Conservation (phyloP, 2,888 invertebrate genomes). For the Eueremaeus valkanovi region DNA sequence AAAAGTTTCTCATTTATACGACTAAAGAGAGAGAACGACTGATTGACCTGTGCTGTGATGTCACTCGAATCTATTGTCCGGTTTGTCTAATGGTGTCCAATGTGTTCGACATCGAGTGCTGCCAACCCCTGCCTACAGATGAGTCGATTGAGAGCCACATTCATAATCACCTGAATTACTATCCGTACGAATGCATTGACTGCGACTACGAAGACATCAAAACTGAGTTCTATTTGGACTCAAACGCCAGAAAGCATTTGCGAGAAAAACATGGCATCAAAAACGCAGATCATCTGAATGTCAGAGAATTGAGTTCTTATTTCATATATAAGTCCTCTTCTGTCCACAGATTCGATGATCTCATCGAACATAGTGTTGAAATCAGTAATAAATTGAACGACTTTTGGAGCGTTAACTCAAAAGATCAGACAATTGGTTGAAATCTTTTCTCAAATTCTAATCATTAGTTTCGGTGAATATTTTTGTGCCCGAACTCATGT, state of each 20-base stretch:
- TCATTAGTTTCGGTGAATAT: no score
- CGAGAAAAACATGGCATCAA: neutral
- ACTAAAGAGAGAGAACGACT: neutral
- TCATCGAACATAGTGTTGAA: neutral
- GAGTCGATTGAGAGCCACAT: slow-evolving; percentile 4
- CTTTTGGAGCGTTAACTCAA: neutral
- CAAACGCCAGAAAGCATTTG: neutral
- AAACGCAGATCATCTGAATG: neutral
- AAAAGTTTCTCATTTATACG: neutral
- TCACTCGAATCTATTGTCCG: neutral
- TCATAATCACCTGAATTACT: slow-evolving; percentile 1
- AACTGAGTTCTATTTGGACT: slow-evolving; percentile 14
- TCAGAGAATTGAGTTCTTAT: neutral
- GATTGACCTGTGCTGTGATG: neutral
- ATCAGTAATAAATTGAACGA: neutral
- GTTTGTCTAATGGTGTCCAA: neutral
- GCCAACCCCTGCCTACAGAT: neutral
- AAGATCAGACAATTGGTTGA: no score
- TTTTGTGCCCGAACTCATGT: no score
- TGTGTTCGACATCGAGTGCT: neutral
- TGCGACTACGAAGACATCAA: slow-evolving; percentile 22
- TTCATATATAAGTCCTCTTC: neutral
- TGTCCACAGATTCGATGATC: neutral
- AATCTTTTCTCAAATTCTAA: no score
- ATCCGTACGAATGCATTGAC: slow-evolving; percentile 23